These are phyloP conservation scores for Bufotes viridis DNA, from an alignment of 2,797 vertebrate genomes.

Conservation along the genomic window DNA sequence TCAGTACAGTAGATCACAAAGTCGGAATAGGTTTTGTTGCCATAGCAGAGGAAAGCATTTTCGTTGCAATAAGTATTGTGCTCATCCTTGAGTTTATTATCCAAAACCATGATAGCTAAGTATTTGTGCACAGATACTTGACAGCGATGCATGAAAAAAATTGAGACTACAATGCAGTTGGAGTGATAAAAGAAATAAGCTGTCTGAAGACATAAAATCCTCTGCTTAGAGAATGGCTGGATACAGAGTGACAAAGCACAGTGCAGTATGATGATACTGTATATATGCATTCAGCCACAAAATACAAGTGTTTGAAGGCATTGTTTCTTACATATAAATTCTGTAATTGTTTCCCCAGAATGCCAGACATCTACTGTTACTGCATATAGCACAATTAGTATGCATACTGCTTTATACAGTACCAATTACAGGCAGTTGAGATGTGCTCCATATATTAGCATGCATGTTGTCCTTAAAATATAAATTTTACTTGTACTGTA, in stretches of 20 bases:
- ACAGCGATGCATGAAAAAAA: constrained; percentile 57
- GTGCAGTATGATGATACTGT: constrained; percentile 20
- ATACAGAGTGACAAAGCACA: constrained; percentile 47
- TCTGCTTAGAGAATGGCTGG: constrained; percentile 51
- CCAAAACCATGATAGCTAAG: constrained; percentile 52
- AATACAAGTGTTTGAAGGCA: constrained; percentile 27
- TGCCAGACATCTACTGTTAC: not conserved
- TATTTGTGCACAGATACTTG: constrained; percentile 56
- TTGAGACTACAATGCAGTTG: constrained; percentile 57
- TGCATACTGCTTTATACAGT: not conserved
- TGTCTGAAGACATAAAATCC: constrained; percentile 60
- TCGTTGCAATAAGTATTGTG: constrained; percentile 27
- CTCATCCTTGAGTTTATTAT: constrained; percentile 52
- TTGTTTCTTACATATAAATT: constrained; percentile 1
- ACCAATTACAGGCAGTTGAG: not conserved
- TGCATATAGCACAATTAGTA: not conserved
- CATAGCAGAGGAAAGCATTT: constrained; percentile 41
- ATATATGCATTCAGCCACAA: constrained; percentile 41
- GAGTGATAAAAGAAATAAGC: constrained; percentile 61
- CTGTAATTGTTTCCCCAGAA: not conserved
- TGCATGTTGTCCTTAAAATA: not conserved
- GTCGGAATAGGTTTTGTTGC: constrained; percentile 27
- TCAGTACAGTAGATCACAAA: constrained; percentile 35
- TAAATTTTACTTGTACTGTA: constrained; percentile 5
- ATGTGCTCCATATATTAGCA: not conserved